Evolutionary conservation across 2,113 vertebrate genomes (phyloP), one percentile per base, ranked within the genome.

Genomic region (Pelmatolapia mariae): DNA sequence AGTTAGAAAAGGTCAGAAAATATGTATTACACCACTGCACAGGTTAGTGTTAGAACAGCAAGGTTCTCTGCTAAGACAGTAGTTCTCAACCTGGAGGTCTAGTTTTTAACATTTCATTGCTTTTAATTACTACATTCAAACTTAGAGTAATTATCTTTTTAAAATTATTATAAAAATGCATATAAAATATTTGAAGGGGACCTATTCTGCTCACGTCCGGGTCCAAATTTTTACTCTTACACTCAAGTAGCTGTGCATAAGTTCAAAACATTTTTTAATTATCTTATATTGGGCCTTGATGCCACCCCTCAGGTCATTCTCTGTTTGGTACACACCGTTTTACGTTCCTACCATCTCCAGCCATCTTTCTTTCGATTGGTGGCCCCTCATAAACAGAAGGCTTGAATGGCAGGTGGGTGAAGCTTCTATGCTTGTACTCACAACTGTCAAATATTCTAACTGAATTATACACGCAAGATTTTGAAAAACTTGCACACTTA

Each of bases 21-120:
- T n/a, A 31, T 63, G n/a, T 26, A 18, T 80, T 52, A 33, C 22
- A 86, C 50, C 84, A 80, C 79, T 79, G 79, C 66, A 81, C 53
- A 50, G 86, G 93, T 95, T 95, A 95, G 93, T 94, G 84, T 91
- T 79, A 61, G 57, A 86, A 89, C n/a, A 84, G 73, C 85, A 92
- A 88, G 80, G 63, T 45, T 87, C 80, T 91, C 71, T 80, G 24
- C 63, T 50, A 24, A 78, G 83, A 78, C 92, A 89, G 86, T 84
- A 92, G 90, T 94, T 95, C 92, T 94, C 88, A 91, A 61, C 83
- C 57, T 83, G 52, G 24, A 80, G 82, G 71, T 31, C 40, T 19
- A 52, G 33, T 78, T 52, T 78, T 78, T 33, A 33, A 3, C 45
- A 52, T 52, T 52, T 52, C 43, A 19, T 50, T 19, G 45, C 43